Evolutionary conservation across 2,797 vertebrate genomes (phyloP).

Genomic region (Hipposideros larvatus): DNA sequence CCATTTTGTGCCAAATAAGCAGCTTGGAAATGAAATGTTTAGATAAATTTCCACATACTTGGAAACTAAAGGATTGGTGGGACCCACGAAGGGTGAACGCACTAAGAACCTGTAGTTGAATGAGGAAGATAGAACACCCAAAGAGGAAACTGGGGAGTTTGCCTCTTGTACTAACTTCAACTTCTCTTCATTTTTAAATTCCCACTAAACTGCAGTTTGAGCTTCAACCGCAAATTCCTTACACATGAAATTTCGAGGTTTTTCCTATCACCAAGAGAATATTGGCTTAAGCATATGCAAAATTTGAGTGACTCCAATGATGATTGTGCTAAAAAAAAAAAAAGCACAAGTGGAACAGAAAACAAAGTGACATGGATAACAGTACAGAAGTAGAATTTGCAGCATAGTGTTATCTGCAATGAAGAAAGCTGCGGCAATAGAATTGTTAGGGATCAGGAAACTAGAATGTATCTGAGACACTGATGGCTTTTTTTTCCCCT

Average conservation of each 20-base stretch:
- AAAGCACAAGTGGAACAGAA: neutral
- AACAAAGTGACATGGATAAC: neutral
- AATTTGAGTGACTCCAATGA: neutral
- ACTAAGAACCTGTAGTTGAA: neutral
- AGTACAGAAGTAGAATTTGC: neutral
- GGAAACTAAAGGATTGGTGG: slow-evolving; percentile 22
- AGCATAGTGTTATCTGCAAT: neutral
- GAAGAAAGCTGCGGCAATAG: neutral
- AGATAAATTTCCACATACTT: neutral
- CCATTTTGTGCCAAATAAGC: neutral
- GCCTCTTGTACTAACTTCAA: neutral
- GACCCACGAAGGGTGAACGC: neutral
- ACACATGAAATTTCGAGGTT: neutral
- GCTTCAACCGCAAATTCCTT: neutral
- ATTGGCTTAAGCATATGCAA: neutral
- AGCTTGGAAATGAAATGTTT: slow-evolving; percentile 29
- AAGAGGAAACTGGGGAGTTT: neutral
- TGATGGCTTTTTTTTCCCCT: neutral
- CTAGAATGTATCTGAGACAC: neutral
- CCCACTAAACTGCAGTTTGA: neutral
- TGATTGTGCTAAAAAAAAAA: neutral
- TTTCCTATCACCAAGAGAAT: neutral
- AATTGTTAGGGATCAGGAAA: neutral
- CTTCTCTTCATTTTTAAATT: slow-evolving; percentile 19
- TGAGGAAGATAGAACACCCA: neutral